phyloP scores from a whole-genome alignment of 2,113 vertebrate species.

The Setophaga petechia region DNA sequence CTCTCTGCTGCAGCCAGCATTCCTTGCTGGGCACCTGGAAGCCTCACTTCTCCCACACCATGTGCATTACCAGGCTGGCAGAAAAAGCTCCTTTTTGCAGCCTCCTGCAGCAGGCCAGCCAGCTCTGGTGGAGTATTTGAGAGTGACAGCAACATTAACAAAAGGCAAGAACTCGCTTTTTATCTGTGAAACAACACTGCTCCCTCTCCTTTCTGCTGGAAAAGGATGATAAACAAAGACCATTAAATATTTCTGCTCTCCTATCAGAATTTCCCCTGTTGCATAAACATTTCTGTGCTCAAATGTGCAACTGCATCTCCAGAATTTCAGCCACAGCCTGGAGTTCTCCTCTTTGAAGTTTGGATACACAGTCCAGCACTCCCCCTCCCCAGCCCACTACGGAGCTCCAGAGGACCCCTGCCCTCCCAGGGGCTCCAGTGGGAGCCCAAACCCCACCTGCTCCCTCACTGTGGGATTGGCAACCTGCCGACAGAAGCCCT shows the following conservation, averaged over 20 bases:
- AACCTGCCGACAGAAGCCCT: neutral
- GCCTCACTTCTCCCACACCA: neutral
- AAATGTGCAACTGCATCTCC: neutral
- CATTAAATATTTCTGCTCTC: neutral
- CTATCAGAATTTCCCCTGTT: neutral
- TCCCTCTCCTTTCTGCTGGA: neutral
- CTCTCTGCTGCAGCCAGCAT: neutral
- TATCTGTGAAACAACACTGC: neutral
- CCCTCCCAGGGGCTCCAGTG: neutral
- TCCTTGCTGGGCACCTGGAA: neutral
- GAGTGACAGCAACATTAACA: neutral
- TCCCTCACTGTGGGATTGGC: rapidly evolving
- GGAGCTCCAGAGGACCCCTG: neutral
- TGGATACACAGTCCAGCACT: neutral
- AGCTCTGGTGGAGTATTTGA: neutral
- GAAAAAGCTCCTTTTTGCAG: neutral
- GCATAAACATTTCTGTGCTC: neutral
- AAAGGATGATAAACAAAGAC: neutral
- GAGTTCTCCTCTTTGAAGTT: neutral
- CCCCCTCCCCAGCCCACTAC: neutral
- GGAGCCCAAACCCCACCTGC: neutral
- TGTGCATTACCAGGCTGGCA: rapidly evolving
- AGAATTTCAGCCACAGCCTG: neutral
- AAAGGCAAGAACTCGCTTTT: neutral
- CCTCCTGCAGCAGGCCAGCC: neutral